Conservation (phyloP, 2,113 vertebrate genomes). For the Bujurquina vittata region DNA sequence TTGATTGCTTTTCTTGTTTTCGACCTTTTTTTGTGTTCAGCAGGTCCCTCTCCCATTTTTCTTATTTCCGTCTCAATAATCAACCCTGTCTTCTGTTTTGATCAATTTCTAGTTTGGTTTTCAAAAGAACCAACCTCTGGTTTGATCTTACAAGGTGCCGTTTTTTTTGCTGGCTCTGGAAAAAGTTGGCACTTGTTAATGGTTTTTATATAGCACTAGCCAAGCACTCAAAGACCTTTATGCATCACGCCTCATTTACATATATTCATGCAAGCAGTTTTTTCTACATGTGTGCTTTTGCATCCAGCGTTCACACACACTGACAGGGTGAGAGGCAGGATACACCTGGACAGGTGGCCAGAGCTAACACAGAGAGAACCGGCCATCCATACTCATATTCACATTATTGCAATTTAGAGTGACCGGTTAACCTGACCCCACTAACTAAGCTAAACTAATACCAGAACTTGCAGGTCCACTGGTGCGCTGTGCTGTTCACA, state of each 20-base stretch:
- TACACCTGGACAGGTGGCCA: too few relatives aligned
- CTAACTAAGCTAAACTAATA: too few relatives aligned
- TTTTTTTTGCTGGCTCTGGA: neutral
- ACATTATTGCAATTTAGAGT: too few relatives aligned
- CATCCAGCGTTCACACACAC: neutral
- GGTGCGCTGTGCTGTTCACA: too few relatives aligned
- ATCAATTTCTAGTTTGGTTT: neutral
- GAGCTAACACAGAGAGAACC: too few relatives aligned
- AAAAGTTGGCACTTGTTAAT: neutral
- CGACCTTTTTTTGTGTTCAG: neutral
- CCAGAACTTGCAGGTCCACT: too few relatives aligned
- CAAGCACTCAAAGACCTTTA: neutral
- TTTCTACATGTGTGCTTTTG: neutral
- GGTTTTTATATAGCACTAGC: neutral
- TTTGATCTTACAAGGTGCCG: neutral
- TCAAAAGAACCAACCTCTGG: neutral
- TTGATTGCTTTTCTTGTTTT: neutral
- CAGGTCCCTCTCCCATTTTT: neutral
- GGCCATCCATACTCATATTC: too few relatives aligned
- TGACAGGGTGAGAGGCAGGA: neutral
- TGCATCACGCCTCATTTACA: neutral
- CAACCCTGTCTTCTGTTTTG: neutral
- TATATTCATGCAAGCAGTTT: neutral
- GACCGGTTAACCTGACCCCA: too few relatives aligned
- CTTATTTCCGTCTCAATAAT: neutral